A percentile compares a stretch with the other conserved stretches of the same genome.
Evolutionary conservation across 2,888 invertebrate species (phyloP).

Genomic region (Didymodactylos carnosus): DNA sequence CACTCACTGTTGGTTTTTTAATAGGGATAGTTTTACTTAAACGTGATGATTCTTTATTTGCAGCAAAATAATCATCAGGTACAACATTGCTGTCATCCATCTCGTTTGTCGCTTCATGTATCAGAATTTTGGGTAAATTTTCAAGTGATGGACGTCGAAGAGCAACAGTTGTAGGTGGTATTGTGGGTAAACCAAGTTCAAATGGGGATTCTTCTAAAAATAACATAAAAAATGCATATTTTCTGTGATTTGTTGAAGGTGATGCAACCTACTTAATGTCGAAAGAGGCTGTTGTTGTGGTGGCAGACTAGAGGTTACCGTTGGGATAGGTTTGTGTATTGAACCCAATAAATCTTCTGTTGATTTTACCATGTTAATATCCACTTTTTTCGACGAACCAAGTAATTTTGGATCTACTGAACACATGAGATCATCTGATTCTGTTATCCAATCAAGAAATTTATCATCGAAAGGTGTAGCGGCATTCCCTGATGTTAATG

Average conservation of each 20-base stretch:
- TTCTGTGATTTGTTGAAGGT: no score
- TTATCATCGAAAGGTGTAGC: neutral
- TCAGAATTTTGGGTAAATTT: neutral
- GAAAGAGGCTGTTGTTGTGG: neutral
- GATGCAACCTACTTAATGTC: neutral
- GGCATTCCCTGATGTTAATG: neutral
- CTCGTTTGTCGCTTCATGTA: constrained; percentile 1
- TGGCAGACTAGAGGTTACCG: no score
- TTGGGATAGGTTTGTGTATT: no score
- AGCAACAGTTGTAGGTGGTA: neutral
- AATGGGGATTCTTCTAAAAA: neutral
- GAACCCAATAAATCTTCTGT: neutral
- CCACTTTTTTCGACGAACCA: no score
- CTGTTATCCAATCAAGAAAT: neutral
- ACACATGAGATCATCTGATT: neutral
- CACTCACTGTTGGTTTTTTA: neutral
- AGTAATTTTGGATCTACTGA: neutral
- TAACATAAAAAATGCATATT: no score
- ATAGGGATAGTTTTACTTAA: neutral
- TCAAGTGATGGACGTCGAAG: neutral
- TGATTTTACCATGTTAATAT: neutral
- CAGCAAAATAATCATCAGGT: neutral
- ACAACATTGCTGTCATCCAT: constrained; percentile 1
- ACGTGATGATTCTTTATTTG: neutral
- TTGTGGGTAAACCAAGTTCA: neutral